Evolutionary conservation across 2,797 vertebrate genomes (phyloP).

Genomic region (Alexandromys oeconomus): DNA sequence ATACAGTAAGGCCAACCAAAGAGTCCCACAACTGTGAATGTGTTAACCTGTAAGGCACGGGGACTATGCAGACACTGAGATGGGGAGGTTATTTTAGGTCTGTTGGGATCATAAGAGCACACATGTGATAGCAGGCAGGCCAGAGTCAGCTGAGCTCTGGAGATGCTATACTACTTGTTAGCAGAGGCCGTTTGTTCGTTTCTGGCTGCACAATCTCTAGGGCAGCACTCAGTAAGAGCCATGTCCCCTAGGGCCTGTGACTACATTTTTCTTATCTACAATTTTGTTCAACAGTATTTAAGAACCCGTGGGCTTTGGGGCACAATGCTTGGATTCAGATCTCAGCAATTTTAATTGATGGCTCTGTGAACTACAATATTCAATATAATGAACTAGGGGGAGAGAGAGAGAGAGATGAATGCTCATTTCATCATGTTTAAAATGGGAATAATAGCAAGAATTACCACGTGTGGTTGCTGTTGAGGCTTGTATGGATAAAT

Average conservation of each 20-base stretch:
- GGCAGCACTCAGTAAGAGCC: background rate
- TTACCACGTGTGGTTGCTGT: background rate
- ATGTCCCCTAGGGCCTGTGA: background rate
- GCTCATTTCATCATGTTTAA: constrained; percentile 17
- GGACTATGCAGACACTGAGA: background rate
- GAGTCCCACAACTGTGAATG: background rate
- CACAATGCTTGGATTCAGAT: constrained; percentile 33
- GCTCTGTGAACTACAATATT: background rate
- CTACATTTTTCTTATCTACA: background rate
- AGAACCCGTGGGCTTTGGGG: background rate
- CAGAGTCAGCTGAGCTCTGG: background rate
- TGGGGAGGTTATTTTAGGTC: background rate
- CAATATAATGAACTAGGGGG: background rate
- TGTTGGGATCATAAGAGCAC: background rate
- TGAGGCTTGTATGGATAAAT: background rate
- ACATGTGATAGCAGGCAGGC: background rate
- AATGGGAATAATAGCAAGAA: constrained; percentile 15
- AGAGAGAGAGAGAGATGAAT: background rate
- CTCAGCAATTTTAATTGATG: background rate
- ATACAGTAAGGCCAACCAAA: background rate
- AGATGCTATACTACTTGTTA: background rate
- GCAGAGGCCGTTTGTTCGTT: no score
- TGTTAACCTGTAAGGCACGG: background rate
- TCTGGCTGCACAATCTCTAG: background rate
- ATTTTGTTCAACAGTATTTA: constrained; percentile 7